phyloP scores from a whole-genome alignment of 2,113 vertebrate genomes.

The Redunca redunca region DNA sequence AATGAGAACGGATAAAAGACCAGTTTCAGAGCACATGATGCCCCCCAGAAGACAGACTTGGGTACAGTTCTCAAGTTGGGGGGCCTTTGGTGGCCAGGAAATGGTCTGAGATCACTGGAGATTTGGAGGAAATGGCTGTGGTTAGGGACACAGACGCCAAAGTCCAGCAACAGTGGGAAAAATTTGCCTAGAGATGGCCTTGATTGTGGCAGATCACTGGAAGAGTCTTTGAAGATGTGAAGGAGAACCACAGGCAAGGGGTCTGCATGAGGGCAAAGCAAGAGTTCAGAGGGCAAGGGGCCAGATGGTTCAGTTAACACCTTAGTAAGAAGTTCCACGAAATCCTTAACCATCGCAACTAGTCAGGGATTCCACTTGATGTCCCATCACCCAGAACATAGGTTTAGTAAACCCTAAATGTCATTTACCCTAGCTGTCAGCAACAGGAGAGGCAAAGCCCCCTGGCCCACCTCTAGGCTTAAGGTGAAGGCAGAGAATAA shows the following conservation, averaged over 20 bases:
- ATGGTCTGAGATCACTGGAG: not conserved
- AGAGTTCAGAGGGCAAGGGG: not conserved
- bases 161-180: not conserved
- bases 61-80: not conserved
- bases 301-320: not conserved
- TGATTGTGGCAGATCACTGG: not conserved
- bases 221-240: constrained; percentile 39
- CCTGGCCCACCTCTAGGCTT: not conserved
- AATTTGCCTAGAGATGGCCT: not conserved
- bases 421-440: not conserved
- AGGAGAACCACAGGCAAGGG: not conserved
- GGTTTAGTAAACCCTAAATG: not conserved
- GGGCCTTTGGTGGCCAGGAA: not conserved
- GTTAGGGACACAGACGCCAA: not conserved
- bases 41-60: not conserved
- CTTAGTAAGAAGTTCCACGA: not conserved
- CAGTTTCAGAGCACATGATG: not conserved
- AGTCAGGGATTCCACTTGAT: not conserved
- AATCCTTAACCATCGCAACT: not conserved
- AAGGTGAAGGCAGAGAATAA: not conserved
- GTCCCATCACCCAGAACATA: not conserved
- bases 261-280: not conserved
- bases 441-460: not conserved
- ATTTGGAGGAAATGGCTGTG: not conserved
- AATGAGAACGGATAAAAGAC: not conserved